Percentiles rank a stretch among this genome's conserved stretches.
These are phyloP conservation scores for Nezara viridula DNA, from an alignment of 2,888 invertebrate genomes.

Conservation along the genomic window DNA sequence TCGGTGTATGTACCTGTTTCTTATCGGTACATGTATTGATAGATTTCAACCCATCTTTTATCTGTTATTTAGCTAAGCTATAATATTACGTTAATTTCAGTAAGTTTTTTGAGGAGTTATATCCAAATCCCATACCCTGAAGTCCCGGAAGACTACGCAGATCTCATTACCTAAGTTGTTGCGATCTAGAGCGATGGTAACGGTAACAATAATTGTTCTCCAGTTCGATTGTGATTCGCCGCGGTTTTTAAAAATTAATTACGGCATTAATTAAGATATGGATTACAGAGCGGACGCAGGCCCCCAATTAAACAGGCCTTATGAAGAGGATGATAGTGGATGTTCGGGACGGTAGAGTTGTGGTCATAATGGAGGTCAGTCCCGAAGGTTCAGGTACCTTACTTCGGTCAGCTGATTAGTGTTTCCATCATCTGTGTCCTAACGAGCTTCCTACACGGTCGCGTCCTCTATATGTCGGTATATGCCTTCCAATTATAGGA, in stretches of 20 bases:
- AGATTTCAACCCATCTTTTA: too few relatives aligned
- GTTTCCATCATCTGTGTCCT: not conserved
- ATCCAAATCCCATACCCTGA: not conserved
- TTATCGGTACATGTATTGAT: too few relatives aligned
- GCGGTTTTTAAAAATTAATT: conserved; percentile 9
- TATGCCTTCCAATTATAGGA: conserved; percentile 18
- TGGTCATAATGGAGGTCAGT: not conserved
- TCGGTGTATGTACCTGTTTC: too few relatives aligned
- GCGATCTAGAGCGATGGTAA: not conserved
- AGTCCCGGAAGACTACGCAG: not conserved
- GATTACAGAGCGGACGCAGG: not conserved
- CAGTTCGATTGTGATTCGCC: not conserved
- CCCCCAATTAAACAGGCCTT: not conserved
- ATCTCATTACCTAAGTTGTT: not conserved
- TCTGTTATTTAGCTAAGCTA: too few relatives aligned
- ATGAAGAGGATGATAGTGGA: not conserved
- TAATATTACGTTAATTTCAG: too few relatives aligned
- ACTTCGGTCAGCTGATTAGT: not conserved
- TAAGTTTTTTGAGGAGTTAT: too few relatives aligned
- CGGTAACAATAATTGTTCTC: not conserved
- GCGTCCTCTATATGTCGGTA: not conserved
- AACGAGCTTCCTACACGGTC: conserved; percentile 11
- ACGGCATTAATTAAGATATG: not conserved
- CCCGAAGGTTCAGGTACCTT: not conserved
- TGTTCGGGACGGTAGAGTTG: not conserved